Evolutionary conservation across 2,888 invertebrate species (phyloP).

Genomic region (Rhopalosiphum nymphaeae): DNA sequence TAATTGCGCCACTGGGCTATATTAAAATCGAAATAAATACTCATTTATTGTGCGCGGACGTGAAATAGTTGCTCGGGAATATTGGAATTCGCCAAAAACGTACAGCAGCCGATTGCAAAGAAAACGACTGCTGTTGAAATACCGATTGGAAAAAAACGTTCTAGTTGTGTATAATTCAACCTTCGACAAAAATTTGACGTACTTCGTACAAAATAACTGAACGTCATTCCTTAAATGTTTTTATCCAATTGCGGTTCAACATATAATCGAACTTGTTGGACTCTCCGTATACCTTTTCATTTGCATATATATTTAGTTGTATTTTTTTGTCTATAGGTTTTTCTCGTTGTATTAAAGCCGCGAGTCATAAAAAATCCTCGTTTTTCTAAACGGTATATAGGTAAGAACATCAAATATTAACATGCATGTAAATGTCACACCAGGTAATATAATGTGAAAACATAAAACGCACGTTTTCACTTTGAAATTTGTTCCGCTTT

Average conservation of each 20-base stretch:
- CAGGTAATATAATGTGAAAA: background rate
- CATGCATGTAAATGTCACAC: background rate
- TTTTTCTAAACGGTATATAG: background rate
- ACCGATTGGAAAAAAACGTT: background rate
- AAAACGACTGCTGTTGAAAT: background rate
- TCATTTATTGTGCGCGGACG: background rate
- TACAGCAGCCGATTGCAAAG: background rate
- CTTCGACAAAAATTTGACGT: background rate
- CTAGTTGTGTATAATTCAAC: background rate
- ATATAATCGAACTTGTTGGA: background rate
- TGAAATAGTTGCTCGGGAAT: background rate
- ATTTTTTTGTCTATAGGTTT: background rate
- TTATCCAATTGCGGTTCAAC: background rate
- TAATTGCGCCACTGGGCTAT: background rate
- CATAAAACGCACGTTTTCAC: background rate
- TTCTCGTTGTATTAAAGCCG: background rate
- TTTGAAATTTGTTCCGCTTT: background rate
- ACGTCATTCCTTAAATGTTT: background rate
- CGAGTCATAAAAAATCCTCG: background rate
- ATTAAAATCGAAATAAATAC: background rate
- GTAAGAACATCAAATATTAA: background rate
- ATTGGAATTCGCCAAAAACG: background rate
- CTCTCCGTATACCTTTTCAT: background rate
- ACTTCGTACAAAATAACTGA: background rate
- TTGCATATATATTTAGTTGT: background rate